These are phyloP conservation scores for Microchrysa polita DNA, from an alignment of 2,888 invertebrate species.

Conservation along the genomic window DNA sequence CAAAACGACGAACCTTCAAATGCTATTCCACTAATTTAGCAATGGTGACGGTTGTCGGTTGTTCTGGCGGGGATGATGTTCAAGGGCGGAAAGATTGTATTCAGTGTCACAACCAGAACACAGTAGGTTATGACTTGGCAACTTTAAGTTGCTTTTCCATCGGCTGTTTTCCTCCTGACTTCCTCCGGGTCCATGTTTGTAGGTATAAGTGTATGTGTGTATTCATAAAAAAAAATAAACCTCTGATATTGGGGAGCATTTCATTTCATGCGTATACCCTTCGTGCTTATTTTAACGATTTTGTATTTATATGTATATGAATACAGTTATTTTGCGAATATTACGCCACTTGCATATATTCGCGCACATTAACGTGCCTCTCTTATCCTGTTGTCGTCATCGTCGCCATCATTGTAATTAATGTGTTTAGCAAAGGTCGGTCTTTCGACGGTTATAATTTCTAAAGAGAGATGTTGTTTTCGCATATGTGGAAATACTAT, in stretches of 20 bases:
- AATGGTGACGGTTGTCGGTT: neutral
- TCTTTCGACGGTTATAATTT: neutral
- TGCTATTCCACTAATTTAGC: constrained; percentile 39
- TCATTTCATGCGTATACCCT: neutral
- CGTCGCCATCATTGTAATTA: constrained; percentile 15
- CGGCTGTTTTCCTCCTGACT: neutral
- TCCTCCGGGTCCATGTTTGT: no score
- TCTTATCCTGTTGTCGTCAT: constrained; percentile 20
- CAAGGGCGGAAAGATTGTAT: constrained; percentile 20
- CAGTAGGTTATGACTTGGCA: neutral
- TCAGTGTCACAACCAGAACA: constrained; percentile 18
- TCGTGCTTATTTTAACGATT: constrained; percentile 23
- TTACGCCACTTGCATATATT: constrained; percentile 28
- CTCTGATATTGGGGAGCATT: neutral
- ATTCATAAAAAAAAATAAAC: no score
- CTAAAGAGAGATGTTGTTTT: neutral
- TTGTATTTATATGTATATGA: constrained; percentile 25
- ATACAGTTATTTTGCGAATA: constrained; percentile 20
- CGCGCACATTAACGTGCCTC: constrained; percentile 12
- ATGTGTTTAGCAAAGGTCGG: constrained; percentile 21
- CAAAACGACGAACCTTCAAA: neutral
- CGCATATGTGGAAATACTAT: neutral
- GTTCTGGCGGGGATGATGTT: neutral
- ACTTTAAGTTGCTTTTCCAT: neutral
- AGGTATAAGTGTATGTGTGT: no score